Evolutionary conservation across 2,888 invertebrate genomes (phyloP), one percentile per base, ranked within the genome.

Genomic region (Dynastes tityus): DNA sequence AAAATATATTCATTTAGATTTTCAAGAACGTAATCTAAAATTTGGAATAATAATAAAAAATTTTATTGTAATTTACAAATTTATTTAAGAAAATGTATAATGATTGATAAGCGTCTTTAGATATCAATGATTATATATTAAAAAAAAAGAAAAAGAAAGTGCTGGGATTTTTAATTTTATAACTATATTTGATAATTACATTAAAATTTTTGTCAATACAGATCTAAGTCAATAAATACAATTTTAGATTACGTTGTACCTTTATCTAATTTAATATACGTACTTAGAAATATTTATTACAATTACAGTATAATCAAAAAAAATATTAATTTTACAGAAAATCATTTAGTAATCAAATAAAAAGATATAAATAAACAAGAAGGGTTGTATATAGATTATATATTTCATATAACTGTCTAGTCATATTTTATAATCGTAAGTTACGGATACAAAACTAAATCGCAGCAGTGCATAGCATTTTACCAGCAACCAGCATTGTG

Each of bases 381-480:
- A 65, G 65, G 40, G 65, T 40, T 65, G 13, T 40, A 63, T 63
- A 65, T 65, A 65, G 11, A 40, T 65, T 40, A 55, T 55, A 55
- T 55, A 55, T 55, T 55, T 22, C 22, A 1, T 55, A 55, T 55
- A 55, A 55, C 55, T 65, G 37, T 45, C 65, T 65, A 65, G 65
- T 65, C 65, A 65, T 65, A 65, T 55, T 55, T 55, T 55, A 55
- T 55, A 55, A 55, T 55, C 22, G 22, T 65, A 65, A 6, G 16
- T 65, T 65, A 65, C 16, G 37, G 22, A 40, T n/a, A 65, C 32
- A 65, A 40, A 65, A 65, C 16, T 16, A 65, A 65, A 16, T 65
- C 40, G 65, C 65, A 65, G 40, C 40, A 65, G 37, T 55, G 55
- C 65, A 37, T 40, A 40, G 16, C 65, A 40, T 13, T 27, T 65